Percentiles rank a stretch among this genome's conserved stretches.
Conservation (phyloP, 2,113 vertebrate genomes). For the Edolisoma coerulescens region DNA sequence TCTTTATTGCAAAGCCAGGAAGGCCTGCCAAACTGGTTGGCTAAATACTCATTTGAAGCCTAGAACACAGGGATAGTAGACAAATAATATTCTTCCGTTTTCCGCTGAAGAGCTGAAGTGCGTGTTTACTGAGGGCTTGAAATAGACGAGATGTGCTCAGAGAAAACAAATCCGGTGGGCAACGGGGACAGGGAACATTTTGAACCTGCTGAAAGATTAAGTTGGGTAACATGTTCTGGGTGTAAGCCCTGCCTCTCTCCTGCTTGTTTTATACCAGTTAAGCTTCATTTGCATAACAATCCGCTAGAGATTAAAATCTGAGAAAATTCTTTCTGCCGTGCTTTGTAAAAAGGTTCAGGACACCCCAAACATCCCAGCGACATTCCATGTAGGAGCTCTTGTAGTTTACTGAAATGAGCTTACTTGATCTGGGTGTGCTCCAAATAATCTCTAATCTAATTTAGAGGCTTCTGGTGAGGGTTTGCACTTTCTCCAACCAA, state of each 20-base stretch:
- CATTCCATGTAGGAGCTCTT: neutral
- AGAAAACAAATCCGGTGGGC: neutral
- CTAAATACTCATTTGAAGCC: neutral
- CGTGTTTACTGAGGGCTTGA: neutral
- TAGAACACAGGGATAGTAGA: accelerated
- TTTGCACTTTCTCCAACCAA: neutral
- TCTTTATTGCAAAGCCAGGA: neutral
- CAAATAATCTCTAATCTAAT: neutral
- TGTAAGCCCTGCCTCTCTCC: neutral
- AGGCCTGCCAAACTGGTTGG: neutral
- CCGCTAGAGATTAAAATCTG: neutral
- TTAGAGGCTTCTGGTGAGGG: neutral
- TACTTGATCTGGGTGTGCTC: neutral
- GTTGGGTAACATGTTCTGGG: neutral
- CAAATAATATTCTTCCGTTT: neutral
- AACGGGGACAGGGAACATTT: constrained; percentile 3
- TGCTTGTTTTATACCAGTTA: neutral
- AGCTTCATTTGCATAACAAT: neutral
- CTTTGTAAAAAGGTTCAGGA: neutral
- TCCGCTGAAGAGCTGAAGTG: neutral
- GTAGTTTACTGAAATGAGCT: neutral
- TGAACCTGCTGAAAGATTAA: neutral
- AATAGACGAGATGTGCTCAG: neutral
- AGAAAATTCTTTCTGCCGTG: neutral
- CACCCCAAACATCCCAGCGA: neutral